Conservation (phyloP, 2,888 invertebrate species). For the Hedya salicella region DNA sequence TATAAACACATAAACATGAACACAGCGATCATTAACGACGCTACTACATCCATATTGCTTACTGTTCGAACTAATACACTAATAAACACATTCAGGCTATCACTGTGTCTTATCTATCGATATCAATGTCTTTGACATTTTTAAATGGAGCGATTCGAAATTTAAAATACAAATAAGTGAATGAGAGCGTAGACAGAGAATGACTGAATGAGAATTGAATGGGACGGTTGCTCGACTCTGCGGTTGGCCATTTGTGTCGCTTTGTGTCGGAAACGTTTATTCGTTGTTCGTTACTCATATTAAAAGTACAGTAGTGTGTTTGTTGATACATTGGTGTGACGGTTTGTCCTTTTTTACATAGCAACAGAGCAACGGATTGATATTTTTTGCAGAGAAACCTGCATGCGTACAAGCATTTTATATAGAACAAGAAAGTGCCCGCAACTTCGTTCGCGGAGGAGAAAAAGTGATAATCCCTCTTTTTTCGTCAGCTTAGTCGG, state of each 20-base stretch:
- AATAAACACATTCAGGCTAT: slow-evolving; percentile 20
- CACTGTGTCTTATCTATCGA: slow-evolving; percentile 25
- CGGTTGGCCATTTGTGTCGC: slow-evolving; percentile 6
- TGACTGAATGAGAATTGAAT: slow-evolving; percentile 11
- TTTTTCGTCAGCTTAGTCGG: too few species aligned
- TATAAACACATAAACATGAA: slow-evolving; percentile 68
- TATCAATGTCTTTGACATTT: slow-evolving; percentile 30
- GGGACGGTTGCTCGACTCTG: neutral
- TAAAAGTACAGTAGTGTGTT: too few species aligned
- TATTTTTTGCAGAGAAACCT: too few species aligned
- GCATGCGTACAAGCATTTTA: too few species aligned
- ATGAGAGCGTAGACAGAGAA: neutral
- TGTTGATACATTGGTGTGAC: too few species aligned
- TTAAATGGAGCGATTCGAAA: slow-evolving; percentile 23
- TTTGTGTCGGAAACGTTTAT: slow-evolving; percentile 17
- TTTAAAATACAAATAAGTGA: slow-evolving; percentile 4
- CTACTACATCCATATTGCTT: slow-evolving; percentile 62
- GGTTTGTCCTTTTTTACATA: too few species aligned
- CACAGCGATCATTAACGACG: slow-evolving; percentile 55
- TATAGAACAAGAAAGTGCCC: too few species aligned
- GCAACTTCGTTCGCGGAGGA: too few species aligned
- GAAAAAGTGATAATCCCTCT: too few species aligned
- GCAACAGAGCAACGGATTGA: too few species aligned
- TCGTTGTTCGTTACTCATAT: neutral
- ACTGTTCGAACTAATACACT: neutral